Evolutionary conservation across 1,140 invertebrate species (phyloP).

Genomic region (Berghia stephanieae): DNA sequence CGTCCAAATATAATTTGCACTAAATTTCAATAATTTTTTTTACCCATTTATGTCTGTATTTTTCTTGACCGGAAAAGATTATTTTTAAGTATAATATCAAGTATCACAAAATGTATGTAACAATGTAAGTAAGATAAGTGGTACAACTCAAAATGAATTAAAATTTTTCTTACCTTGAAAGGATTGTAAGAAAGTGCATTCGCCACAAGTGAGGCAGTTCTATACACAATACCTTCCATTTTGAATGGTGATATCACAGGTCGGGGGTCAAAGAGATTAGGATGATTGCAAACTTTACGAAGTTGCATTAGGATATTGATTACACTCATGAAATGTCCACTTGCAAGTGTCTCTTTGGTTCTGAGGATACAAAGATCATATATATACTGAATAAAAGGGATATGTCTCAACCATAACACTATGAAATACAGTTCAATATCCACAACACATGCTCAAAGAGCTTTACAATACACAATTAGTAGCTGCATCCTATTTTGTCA

Average conservation of each 20-base stretch:
- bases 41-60: too few relatives aligned
- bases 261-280: conserved; percentile 97
- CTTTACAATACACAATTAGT: too few relatives aligned
- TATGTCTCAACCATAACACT: too few relatives aligned
- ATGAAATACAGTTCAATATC: too few relatives aligned
- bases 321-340: conserved; percentile 95
- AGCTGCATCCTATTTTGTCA: too few relatives aligned
- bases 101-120: too few relatives aligned
- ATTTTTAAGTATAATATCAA: too few relatives aligned
- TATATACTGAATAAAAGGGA: conserved; percentile 1
- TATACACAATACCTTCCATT: conserved; percentile 80
- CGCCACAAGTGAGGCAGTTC: conserved; percentile 73
- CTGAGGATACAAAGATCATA: conserved; percentile 70
- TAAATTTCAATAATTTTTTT: too few relatives aligned
- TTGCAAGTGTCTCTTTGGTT: conserved; percentile 93
- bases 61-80: too few relatives aligned
- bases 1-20: too few relatives aligned
- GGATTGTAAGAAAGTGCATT: conserved; percentile 81
- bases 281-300: conserved; percentile 99
- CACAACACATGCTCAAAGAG: too few relatives aligned
- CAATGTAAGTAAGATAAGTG: background rate
- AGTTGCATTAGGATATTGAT: conserved; percentile 99
- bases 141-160: background rate
- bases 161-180: conserved; percentile 73
- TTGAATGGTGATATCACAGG: conserved; percentile 95